Evolutionary conservation across 2,888 invertebrate species (phyloP).

Genomic region (Drosophila melanocephala): DNA sequence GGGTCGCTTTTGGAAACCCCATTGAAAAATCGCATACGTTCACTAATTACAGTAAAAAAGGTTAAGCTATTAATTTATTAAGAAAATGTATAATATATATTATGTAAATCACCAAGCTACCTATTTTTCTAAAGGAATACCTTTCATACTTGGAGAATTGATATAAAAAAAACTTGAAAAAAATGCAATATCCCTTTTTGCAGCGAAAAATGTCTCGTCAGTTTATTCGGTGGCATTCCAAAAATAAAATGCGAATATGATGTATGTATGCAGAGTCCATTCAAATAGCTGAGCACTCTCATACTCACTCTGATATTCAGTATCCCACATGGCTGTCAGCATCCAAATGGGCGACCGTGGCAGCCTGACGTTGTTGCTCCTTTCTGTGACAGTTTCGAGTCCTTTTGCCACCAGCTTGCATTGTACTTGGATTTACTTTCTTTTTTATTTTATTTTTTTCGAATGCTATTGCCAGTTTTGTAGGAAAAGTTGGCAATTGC

Average conservation of each 20-base stretch:
- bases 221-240: constrained; percentile 40
- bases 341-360: constrained; percentile 45
- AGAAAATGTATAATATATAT: background rate
- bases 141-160: background rate
- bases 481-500: constrained; percentile 35
- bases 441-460: constrained; percentile 5
- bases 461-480: constrained; percentile 35
- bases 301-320: constrained; percentile 33
- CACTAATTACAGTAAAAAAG: background rate
- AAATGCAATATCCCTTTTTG: constrained; percentile 1
- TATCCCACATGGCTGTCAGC: constrained; percentile 34
- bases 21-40: constrained; percentile 8
- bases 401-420: constrained; percentile 53
- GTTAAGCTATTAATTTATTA: background rate
- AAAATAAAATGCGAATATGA: constrained; percentile 9
- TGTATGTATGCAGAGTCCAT: constrained; percentile 32
- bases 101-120: background rate
- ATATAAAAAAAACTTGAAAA: background rate
- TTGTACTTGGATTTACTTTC: constrained; percentile 38
- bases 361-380: constrained; percentile 56
- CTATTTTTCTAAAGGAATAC: background rate
- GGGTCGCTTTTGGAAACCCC: constrained; percentile 32
- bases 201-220: constrained; percentile 58
- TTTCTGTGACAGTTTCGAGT: constrained; percentile 75
- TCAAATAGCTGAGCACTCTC: constrained; percentile 52